Base-by-base conservation (phyloP, 1,140 invertebrate species). In the Calephelis nemesis region DNA sequence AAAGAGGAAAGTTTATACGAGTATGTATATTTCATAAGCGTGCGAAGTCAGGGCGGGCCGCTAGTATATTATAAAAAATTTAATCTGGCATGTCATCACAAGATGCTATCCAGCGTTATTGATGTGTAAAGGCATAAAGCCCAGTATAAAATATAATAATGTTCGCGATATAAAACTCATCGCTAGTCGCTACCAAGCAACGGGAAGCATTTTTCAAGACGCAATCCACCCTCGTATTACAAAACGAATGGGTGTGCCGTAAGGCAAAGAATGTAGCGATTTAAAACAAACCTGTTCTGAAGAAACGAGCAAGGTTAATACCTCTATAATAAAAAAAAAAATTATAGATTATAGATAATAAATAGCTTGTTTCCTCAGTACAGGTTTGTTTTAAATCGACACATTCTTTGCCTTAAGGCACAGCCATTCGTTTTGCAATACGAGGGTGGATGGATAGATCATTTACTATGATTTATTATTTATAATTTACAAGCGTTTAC, bases 121-220 rank as follows among this genome's bases (percentile, higher is more conserved):
- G 42, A 45, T 45, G 42, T 45, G 49, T 19, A 19, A 8, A 19
- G 49, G 49, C 49, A 15, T 30, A 15, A 54, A 54, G 19, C 15
- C 15, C 15, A 30, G 19, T 54, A 15, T 30, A 54, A 54, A 30
- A 58, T 58, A 58, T 39, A 58, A 58, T 58, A 58, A 58, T 58
- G 19, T 39, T 58, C 19, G 62, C 58, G 19, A 63, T 64, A 65
- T 67, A 64, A 67, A 67, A 62, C 58, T 72, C 69, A 68, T 70
- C 71, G 75, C 72, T 76, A 74, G 76, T 78, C 82, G 70, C 72
- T 70, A 64, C 64, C 60, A 71, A 75, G 79, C 75, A 74, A 72
- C 70, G 74, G 70, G 72, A 72, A 81, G 79, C 81, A 82, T 85
- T 85, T 85, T 83, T 83, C 78, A 83, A 82, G 75, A 78, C 79